Evolutionary conservation across 2,113 vertebrate genomes (phyloP).

Genomic region (Antigone vipio): DNA sequence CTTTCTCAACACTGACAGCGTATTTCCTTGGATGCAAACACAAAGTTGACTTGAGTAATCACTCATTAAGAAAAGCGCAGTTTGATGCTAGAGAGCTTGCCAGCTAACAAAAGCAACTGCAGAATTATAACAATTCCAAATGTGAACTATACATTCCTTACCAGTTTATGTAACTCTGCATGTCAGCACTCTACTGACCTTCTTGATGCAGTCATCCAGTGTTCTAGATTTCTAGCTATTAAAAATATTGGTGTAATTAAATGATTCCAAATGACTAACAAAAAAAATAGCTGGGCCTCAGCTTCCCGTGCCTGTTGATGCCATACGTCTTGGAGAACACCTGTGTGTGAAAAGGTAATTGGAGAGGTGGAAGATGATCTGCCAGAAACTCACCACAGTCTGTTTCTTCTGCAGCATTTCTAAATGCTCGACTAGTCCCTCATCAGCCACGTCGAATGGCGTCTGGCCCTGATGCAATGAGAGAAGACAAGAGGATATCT

Average conservation of each 20-base stretch:
- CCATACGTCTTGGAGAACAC: background rate
- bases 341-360: background rate
- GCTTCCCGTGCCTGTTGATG: background rate
- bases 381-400: slow-evolving; percentile 69
- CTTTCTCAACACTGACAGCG: background rate
- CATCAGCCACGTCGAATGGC: slow-evolving; percentile 78
- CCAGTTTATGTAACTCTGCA: background rate
- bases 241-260: background rate
- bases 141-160: background rate
- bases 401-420: slow-evolving; percentile 81
- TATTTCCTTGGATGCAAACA: background rate
- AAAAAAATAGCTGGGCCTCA: background rate
- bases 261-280: background rate
- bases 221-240: background rate
- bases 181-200: background rate
- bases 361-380: background rate
- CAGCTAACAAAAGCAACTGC: background rate
- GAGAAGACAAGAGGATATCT: background rate
- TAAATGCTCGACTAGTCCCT: slow-evolving; percentile 77
- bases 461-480: slow-evolving; percentile 72
- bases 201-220: background rate
- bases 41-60: background rate
- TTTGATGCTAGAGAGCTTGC: background rate
- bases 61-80: background rate
- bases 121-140: background rate